Evolutionary conservation across 53 echinoderm and acorn worm genomes (phyloP).

Genomic region (Temnopleurus reevesii): DNA sequence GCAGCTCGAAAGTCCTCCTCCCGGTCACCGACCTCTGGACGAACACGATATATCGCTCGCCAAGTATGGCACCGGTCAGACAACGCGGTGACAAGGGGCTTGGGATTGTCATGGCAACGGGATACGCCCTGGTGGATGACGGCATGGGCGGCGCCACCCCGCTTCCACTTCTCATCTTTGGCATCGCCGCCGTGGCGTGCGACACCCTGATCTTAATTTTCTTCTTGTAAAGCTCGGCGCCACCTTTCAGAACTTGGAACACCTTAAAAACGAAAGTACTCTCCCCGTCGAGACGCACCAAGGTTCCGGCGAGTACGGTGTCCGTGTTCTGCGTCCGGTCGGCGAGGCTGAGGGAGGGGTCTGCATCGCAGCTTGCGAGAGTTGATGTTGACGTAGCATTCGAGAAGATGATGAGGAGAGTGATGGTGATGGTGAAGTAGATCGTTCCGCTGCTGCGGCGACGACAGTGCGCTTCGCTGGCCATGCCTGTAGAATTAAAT

Average conservation of each 20-base stretch:
- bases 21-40: neutral
- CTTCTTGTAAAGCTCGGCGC: neutral
- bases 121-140: neutral
- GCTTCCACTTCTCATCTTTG: neutral
- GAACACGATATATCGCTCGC: conserved; percentile 2
- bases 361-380: neutral
- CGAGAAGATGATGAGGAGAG: neutral
- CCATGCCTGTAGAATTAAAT: conserved; percentile 1
- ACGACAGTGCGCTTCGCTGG: neutral
- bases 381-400: conserved; percentile 32
- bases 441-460: neutral
- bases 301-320: neutral
- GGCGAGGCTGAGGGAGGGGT: neutral
- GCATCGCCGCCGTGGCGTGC: neutral
- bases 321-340: neutral
- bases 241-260: conserved; percentile 31
- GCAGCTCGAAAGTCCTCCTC: neutral
- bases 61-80: neutral
- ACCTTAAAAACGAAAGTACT: neutral
- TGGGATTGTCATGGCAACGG: neutral
- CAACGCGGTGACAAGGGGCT: neutral
- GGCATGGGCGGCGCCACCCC: neutral
- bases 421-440: neutral
- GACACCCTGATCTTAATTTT: neutral
- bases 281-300: neutral